A percentile compares a stretch with the other conserved stretches of the same genome.
Evolutionary conservation across 92 coral and sea anemone species (phyloP).

Genomic region (Epizoanthus illoricatus): DNA sequence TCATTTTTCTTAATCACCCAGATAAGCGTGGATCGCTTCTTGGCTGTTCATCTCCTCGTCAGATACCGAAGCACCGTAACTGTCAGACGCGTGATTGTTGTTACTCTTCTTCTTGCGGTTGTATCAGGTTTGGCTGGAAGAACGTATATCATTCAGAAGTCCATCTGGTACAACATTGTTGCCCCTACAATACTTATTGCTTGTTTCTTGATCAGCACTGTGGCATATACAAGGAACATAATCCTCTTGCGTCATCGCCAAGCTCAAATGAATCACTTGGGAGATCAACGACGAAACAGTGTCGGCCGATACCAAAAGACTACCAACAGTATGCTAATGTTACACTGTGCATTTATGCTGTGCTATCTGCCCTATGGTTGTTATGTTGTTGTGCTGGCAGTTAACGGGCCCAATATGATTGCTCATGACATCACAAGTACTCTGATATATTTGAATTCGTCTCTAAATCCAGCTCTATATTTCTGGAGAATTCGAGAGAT

Average conservation of each 20-base stretch:
- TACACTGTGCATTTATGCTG: conserved; percentile 16
- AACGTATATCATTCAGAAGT: conserved; percentile 14
- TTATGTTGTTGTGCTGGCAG: conserved; percentile 6
- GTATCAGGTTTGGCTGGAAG: conserved; percentile 4
- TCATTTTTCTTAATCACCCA: conserved; percentile 23
- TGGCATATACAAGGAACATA: conserved; percentile 8
- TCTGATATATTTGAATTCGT: conserved; percentile 20
- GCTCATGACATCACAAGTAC: conserved; percentile 34
- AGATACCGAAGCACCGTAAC: conserved; percentile 19
- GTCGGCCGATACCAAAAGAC: conserved; percentile 11
- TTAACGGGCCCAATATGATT: conserved; percentile 6
- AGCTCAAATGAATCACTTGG: conserved; percentile 5
- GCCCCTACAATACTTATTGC: background rate
- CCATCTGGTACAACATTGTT: conserved; percentile 1
- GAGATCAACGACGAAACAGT: background rate
- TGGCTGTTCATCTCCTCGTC: conserved; percentile 20
- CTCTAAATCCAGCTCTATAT: conserved; percentile 19
- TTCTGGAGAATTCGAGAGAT: conserved; percentile 36
- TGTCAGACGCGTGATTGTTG: background rate
- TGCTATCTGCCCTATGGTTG: conserved; percentile 21
- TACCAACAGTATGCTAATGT: conserved; percentile 10
- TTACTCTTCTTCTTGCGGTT: background rate
- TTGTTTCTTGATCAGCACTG: conserved; percentile 20
- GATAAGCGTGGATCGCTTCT: conserved; percentile 32
- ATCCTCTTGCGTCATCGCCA: conserved; percentile 3